Evolutionary conservation across 2,797 vertebrate species (phyloP).

Genomic region (Silurus lanzhouensis): DNA sequence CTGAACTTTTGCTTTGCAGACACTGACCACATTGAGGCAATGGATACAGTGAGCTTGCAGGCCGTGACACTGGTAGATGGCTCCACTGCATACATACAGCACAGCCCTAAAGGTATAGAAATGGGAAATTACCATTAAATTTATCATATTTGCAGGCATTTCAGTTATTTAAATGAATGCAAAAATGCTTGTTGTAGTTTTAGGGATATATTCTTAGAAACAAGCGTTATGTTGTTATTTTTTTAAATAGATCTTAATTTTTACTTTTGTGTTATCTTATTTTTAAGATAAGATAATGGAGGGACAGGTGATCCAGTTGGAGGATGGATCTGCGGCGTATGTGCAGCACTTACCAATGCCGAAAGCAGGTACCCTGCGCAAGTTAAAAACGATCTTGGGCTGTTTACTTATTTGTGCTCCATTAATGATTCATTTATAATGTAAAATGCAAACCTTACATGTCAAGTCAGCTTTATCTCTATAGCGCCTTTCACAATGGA

Average conservation of each 20-base stretch:
- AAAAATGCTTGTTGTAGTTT: not conserved
- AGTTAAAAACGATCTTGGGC: not conserved
- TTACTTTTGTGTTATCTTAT: not conserved
- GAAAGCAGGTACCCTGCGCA: constrained; percentile 80
- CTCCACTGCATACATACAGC: constrained; percentile 97
- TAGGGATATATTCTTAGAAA: not conserved
- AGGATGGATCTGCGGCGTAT: constrained; percentile 96
- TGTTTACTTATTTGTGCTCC: not conserved
- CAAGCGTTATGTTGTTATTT: not conserved
- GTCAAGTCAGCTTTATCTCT: not conserved
- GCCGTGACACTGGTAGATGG: constrained; percentile 97
- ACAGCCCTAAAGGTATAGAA: constrained; percentile 86
- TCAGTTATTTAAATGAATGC: not conserved
- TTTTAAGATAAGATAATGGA: constrained; percentile 93
- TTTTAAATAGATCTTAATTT: not conserved
- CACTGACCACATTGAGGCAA: constrained; percentile 91
- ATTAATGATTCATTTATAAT: not conserved
- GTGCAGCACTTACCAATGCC: constrained; percentile 94
- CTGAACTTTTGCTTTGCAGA: constrained; percentile 69
- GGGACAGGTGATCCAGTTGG: constrained; percentile 96
- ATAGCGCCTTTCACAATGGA: no score
- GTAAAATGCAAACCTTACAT: not conserved
- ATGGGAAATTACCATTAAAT: not conserved
- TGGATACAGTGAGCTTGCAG: constrained; percentile 97
- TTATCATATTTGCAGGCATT: not conserved